A percentile compares a stretch with the other conserved stretches of the same genome.
phyloP scores from a whole-genome alignment of 2,113 vertebrate genomes.

The Thamnaconus septentrionalis region DNA sequence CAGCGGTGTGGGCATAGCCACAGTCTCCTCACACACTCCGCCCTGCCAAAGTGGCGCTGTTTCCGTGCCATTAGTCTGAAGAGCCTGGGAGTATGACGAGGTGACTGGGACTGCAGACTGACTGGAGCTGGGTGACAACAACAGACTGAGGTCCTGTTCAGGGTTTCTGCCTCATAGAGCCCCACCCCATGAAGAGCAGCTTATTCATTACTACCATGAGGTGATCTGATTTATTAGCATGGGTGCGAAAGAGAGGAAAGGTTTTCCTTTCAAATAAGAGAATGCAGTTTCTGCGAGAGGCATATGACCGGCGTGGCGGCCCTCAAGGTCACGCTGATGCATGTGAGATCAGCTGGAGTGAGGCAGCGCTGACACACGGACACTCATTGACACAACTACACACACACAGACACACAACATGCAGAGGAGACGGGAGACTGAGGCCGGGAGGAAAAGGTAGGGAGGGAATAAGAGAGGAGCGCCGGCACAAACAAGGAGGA shows the following conservation, averaged over 20 bases:
- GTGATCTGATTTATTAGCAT: background rate
- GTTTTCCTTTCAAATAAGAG: no score
- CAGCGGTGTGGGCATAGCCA: conserved; percentile 47
- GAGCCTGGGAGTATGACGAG: conserved; percentile 27
- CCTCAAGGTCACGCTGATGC: conserved; percentile 42
- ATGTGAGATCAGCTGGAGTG: conserved; percentile 24
- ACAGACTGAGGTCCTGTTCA: conserved; percentile 12
- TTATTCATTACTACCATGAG: conserved; percentile 3
- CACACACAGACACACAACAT: conserved; percentile 44
- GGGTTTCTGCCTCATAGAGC: conserved; percentile 20
- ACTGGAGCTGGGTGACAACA: conserved; percentile 39
- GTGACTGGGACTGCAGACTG: conserved; percentile 32
- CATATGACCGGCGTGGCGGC: background rate
- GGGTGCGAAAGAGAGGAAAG: no score
- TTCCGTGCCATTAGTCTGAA: no score
- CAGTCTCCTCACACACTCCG: conserved; percentile 28
- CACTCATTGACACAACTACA: conserved; percentile 46
- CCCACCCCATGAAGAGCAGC: conserved; percentile 8
- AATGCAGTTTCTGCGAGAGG: no score
- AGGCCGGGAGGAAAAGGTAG: conserved; percentile 40
- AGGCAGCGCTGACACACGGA: conserved; percentile 23
- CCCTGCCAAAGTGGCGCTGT: background rate
- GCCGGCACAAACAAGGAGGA: conserved; percentile 24
- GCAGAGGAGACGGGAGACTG: conserved; percentile 58
- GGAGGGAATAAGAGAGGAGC: conserved; percentile 17